phyloP scores from a whole-genome alignment of 2,888 invertebrate species.

The Spisula solida region DNA sequence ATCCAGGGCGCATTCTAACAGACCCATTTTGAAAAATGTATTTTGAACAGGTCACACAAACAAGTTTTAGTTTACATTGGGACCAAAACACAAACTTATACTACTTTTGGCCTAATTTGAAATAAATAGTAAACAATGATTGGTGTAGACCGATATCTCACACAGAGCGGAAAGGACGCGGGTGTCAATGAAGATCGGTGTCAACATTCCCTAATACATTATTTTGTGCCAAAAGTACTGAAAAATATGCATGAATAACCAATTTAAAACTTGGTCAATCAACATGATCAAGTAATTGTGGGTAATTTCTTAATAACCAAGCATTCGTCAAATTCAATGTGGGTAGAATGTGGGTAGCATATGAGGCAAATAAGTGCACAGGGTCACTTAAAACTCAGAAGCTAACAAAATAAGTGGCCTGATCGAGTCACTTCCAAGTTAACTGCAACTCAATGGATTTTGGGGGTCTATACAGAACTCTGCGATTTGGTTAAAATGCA shows the following conservation, averaged over 20 bases:
- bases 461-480: too few relatives aligned
- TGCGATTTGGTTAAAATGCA: too few relatives aligned
- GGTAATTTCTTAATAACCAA: too few relatives aligned
- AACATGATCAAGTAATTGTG: not conserved
- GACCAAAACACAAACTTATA: not conserved
- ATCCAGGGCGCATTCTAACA: too few relatives aligned
- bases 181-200: conserved; percentile 14
- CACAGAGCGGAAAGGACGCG: not conserved
- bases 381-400: not conserved
- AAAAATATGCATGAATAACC: conserved; percentile 9
- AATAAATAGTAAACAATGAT: conserved; percentile 5
- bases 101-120: conserved; percentile 17
- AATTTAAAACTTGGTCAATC: not conserved
- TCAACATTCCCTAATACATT: not conserved
- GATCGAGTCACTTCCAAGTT: too few relatives aligned
- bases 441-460: too few relatives aligned
- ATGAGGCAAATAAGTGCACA: not conserved
- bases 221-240: not conserved
- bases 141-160: not conserved
- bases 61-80: too few relatives aligned
- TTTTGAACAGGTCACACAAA: too few relatives aligned
- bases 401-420: too few relatives aligned
- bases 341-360: too few relatives aligned
- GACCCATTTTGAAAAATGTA: too few relatives aligned
- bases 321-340: too few relatives aligned